Conservation (phyloP, 2,113 vertebrate species). For the Peucedramus taeniatus region DNA sequence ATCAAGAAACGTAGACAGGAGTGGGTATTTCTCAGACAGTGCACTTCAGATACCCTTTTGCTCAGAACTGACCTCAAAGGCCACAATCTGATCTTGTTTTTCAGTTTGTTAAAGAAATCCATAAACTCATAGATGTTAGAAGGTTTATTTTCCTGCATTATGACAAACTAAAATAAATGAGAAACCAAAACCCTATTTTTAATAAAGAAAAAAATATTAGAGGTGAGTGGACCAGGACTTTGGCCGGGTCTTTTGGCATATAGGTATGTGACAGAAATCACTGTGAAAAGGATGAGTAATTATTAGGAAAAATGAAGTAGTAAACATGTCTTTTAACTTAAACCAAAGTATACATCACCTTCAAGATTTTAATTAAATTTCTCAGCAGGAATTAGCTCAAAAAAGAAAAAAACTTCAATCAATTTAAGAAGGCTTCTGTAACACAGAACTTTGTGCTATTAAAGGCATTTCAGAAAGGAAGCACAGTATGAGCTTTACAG, state of each 20-base stretch:
- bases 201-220: neutral
- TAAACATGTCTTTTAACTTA: neutral
- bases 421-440: neutral
- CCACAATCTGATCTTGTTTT: neutral
- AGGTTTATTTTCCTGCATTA: neutral
- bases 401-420: neutral
- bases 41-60: neutral
- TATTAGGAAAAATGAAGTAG: neutral
- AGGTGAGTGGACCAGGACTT: neutral
- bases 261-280: neutral
- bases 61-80: neutral
- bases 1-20: neutral
- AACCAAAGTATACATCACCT: neutral
- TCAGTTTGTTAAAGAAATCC: neutral
- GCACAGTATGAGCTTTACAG: neutral
- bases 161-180: neutral
- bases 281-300: neutral
- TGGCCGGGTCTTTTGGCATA: neutral
- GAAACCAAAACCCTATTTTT: neutral
- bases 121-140: neutral
- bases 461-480: neutral
- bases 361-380: neutral
- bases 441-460: neutral
- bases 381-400: neutral
- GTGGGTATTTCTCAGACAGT: neutral